Percentiles rank a stretch among this genome's conserved stretches.
These are phyloP conservation scores for Acanthiza pusilla DNA, from an alignment of 2,797 vertebrate genomes.

Conservation along the genomic window DNA sequence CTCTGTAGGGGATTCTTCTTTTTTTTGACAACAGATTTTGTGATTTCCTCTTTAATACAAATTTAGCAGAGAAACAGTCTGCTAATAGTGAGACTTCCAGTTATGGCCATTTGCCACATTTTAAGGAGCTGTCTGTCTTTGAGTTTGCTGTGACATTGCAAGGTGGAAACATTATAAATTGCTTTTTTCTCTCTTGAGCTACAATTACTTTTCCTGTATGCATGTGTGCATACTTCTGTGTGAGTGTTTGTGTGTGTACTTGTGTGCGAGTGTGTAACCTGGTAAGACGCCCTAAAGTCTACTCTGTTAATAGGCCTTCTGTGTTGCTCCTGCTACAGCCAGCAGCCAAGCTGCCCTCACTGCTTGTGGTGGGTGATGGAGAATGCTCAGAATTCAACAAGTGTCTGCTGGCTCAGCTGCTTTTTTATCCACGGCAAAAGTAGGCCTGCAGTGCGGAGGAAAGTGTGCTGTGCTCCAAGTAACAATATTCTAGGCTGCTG, in stretches of 20 bases:
- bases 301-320: neutral
- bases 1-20: neutral
- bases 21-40: neutral
- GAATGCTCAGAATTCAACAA: slow-evolving; percentile 49
- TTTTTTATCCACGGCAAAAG: neutral
- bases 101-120: neutral
- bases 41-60: neutral
- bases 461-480: neutral
- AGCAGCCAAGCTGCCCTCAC: neutral
- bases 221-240: accelerated
- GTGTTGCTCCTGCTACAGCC: neutral
- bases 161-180: neutral
- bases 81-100: neutral
- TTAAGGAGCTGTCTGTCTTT: neutral
- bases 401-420: neutral
- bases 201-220: neutral
- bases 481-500: neutral
- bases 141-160: neutral
- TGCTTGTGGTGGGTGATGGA: neutral
- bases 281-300: neutral
- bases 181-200: neutral
- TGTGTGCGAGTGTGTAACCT: neutral
- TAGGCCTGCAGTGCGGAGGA: neutral
- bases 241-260: neutral
- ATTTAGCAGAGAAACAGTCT: slow-evolving; percentile 7